Evolutionary conservation across 2,888 invertebrate genomes (phyloP).

Genomic region (Agonopterix subpropinquella): DNA sequence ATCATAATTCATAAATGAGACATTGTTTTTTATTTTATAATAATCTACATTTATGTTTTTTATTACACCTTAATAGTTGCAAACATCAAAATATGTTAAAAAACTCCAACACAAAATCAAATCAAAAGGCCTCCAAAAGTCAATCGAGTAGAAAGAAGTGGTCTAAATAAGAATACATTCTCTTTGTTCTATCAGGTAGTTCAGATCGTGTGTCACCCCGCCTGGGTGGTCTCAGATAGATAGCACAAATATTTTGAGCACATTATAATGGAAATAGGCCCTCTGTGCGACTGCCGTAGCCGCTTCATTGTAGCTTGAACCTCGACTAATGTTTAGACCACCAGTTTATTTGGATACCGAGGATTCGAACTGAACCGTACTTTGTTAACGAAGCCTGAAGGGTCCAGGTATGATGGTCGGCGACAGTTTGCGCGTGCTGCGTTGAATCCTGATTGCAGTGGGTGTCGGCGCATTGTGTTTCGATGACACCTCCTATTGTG

Average conservation of each 20-base stretch:
- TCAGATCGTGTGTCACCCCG: conserved; percentile 54
- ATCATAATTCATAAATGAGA: no score
- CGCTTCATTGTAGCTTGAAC: conserved; percentile 43
- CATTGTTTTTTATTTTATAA: no score
- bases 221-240: conserved; percentile 67
- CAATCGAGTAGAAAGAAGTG: conserved; percentile 18
- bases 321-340: conserved; percentile 51
- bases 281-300: conserved; percentile 42
- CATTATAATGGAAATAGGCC: conserved; percentile 68
- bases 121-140: not conserved
- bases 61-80: no score
- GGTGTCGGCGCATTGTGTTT: conserved; percentile 35
- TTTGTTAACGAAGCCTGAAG: conserved; percentile 4
- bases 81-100: no score
- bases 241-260: conserved; percentile 66
- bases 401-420: conserved; percentile 29
- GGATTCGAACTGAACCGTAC: not conserved
- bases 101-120: no score
- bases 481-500: conserved; percentile 32
- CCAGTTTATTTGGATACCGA: conserved; percentile 24
- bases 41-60: no score
- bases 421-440: conserved; percentile 35
- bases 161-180: conserved; percentile 47
- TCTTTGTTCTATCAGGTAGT: conserved; percentile 64
- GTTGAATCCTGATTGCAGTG: conserved; percentile 47